Conservation (phyloP, 2,888 invertebrate species). For the Parochlus steinenii region DNA sequence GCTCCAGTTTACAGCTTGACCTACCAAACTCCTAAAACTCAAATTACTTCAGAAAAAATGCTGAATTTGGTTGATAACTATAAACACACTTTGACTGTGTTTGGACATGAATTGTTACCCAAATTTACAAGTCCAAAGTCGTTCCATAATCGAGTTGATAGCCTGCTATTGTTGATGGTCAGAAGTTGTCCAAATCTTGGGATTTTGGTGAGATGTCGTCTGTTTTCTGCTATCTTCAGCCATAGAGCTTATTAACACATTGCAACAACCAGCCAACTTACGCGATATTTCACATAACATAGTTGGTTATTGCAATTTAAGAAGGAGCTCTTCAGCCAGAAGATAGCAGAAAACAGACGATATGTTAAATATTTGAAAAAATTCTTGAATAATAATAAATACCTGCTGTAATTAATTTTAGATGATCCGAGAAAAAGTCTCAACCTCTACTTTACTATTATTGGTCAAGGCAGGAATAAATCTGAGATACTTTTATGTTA, state of each 20-base stretch:
- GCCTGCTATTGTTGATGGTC: conserved; percentile 45
- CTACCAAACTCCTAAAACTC: conserved; percentile 42
- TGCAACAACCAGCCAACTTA: too few species aligned
- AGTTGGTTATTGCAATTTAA: too few species aligned
- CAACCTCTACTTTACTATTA: conserved; percentile 57
- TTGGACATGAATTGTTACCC: conserved; percentile 50
- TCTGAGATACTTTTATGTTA: conserved; percentile 42
- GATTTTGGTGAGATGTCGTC: conserved; percentile 53
- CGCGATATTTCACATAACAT: too few species aligned
- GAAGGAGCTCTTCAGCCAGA: too few species aligned
- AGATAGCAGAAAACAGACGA: too few species aligned
- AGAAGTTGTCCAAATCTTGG: conserved; percentile 48
- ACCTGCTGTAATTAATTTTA: conserved; percentile 21
- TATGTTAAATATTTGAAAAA: too few species aligned
- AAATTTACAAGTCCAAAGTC: conserved; percentile 45
- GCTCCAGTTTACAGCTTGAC: conserved; percentile 51
- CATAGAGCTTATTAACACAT: conserved; percentile 15
- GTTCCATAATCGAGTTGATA: conserved; percentile 55
- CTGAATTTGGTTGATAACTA: conserved; percentile 44
- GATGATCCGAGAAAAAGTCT: conserved; percentile 58
- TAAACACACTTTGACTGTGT: conserved; percentile 41
- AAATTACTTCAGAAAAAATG: conserved; percentile 35
- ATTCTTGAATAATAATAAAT: too few species aligned
- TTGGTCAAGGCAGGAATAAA: conserved; percentile 47
- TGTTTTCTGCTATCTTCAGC: too few species aligned